Percentiles rank a stretch among this genome's conserved stretches.
These are phyloP conservation scores for Pseudorhiza aurosa DNA, from an alignment of 30 jellyfish, hydroid and myxozoan genomes.

Conservation along the genomic window DNA sequence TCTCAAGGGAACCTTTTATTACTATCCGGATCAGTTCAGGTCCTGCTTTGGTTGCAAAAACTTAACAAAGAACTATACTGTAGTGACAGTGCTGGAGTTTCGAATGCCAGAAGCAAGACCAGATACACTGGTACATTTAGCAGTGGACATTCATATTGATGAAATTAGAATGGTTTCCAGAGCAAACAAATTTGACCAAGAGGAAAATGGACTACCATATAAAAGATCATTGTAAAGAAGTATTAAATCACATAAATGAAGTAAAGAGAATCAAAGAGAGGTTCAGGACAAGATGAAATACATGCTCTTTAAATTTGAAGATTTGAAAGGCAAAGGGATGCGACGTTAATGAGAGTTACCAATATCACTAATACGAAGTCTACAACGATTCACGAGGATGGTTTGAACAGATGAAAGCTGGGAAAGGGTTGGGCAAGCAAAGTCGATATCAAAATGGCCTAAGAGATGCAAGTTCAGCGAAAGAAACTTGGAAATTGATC, in stretches of 20 bases:
- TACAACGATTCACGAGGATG: constrained; percentile 3
- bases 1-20: constrained; percentile 39
- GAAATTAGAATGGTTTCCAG: constrained; percentile 51
- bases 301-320: constrained; percentile 52
- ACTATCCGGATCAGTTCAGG: constrained; percentile 14
- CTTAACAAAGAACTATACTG: constrained; percentile 33
- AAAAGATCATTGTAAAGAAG: constrained; percentile 44
- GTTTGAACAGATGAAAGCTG: constrained; percentile 6
- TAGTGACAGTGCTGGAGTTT: constrained; percentile 62
- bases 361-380: constrained; percentile 4
- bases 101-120: constrained; percentile 44
- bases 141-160: background rate
- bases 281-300: background rate
- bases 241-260: constrained; percentile 28
- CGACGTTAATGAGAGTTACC: background rate
- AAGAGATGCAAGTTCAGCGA: constrained; percentile 39
- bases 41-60: constrained; percentile 19
- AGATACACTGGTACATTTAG: constrained; percentile 10
- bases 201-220: constrained; percentile 20
- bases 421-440: constrained; percentile 10
- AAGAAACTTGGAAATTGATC: constrained; percentile 22
- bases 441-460: constrained; percentile 42
- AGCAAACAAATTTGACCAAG: constrained; percentile 18
- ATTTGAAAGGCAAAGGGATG: constrained; percentile 30
- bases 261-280: constrained; percentile 3